A percentile compares a stretch with the other conserved stretches of the same genome.
phyloP scores from a whole-genome alignment of 2,113 vertebrate species.

The Gobius niger region DNA sequence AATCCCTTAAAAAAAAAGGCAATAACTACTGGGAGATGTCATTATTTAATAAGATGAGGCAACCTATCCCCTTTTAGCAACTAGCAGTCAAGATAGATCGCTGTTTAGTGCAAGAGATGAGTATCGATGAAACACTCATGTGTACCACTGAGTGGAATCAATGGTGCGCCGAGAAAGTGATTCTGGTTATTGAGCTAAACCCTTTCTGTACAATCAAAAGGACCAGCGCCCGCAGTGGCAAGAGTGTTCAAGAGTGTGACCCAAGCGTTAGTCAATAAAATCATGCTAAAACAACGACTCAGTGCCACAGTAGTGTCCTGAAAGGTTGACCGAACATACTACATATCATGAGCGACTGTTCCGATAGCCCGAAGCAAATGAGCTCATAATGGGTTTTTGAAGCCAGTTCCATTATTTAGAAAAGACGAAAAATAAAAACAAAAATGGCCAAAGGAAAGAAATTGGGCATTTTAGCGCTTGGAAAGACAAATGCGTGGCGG shows the following conservation, averaged over 20 bases:
- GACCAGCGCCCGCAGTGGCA: background rate
- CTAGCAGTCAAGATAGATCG: background rate
- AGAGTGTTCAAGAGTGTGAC: background rate
- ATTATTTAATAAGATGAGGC: background rate
- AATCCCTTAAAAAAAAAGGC: too few species aligned
- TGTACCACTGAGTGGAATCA: slow-evolving; percentile 1
- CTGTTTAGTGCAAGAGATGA: slow-evolving; percentile 8
- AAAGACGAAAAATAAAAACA: too few species aligned
- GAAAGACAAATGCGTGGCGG: too few species aligned
- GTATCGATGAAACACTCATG: slow-evolving; percentile 1
- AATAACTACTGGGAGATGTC: background rate
- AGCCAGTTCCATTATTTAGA: too few species aligned
- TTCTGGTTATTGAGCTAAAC: background rate
- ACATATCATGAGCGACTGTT: background rate
- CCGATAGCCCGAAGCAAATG: background rate
- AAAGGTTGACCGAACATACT: background rate
- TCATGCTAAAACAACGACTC: background rate
- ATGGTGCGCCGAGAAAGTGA: background rate
- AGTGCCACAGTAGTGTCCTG: background rate
- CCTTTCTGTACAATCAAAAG: background rate
- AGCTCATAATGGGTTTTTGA: slow-evolving; percentile 18
- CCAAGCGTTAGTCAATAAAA: slow-evolving; percentile 3
- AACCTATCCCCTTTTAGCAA: background rate
- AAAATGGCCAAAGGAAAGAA: too few species aligned
- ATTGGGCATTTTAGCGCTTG: too few species aligned